A percentile compares a stretch with the other conserved stretches of the same genome.
Evolutionary conservation across 2,888 invertebrate species (phyloP).

Genomic region (Melanchra persicariae): DNA sequence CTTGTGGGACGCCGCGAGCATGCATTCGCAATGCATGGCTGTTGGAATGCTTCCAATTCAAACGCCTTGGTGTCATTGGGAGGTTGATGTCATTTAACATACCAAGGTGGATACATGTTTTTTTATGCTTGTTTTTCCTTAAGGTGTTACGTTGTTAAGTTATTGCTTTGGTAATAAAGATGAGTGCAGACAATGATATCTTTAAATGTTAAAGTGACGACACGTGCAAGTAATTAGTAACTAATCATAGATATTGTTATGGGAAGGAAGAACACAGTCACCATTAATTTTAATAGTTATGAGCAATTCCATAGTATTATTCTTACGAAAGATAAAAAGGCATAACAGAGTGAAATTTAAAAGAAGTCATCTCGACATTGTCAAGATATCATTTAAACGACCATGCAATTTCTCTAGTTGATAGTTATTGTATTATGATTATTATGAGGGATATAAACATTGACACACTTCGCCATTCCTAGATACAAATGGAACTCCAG

Average conservation of each 20-base stretch:
- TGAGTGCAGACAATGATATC: constrained; percentile 1
- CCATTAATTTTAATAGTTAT: constrained; percentile 11
- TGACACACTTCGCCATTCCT: constrained; percentile 5
- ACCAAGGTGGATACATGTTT: constrained; percentile 11
- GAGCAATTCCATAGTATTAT: background rate
- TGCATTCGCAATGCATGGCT: constrained; percentile 67
- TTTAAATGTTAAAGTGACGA: background rate
- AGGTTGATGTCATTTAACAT: constrained; percentile 49
- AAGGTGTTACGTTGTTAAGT: constrained; percentile 18
- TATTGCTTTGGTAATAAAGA: constrained; percentile 19
- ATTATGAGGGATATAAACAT: background rate
- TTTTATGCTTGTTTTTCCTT: constrained; percentile 38
- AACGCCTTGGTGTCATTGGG: constrained; percentile 64
- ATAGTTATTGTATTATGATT: background rate
- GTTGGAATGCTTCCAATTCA: constrained; percentile 77
- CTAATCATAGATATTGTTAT: constrained; percentile 15
- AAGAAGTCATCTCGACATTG: background rate
- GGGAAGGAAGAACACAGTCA: constrained; percentile 18
- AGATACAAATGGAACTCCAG: constrained; percentile 4
- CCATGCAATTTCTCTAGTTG: background rate
- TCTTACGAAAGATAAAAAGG: too few species aligned
- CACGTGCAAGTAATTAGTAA: constrained; percentile 37
- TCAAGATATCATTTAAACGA: background rate
- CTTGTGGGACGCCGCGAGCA: constrained; percentile 80
- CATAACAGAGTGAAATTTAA: background rate